These are phyloP conservation scores for Pseudorhiza aurosa DNA, from an alignment of 30 jellyfish, hydroid and myxozoan genomes.

Conservation along the genomic window DNA sequence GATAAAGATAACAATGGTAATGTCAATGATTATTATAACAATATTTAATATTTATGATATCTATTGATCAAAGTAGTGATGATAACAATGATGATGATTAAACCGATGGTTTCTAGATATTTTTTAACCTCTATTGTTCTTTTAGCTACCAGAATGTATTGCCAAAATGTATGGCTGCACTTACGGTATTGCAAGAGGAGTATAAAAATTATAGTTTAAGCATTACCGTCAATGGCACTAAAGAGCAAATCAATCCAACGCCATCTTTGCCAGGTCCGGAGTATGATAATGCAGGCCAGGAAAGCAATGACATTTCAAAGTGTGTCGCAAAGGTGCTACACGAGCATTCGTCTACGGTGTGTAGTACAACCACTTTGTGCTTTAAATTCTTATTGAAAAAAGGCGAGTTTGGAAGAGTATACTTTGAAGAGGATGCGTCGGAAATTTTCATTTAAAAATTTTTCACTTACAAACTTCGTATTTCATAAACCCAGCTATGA, in stretches of 20 bases:
- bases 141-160: slow-evolving; percentile 69
- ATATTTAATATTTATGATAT: too few relatives aligned
- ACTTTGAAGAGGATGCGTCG: too few relatives aligned
- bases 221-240: neutral
- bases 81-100: too few relatives aligned
- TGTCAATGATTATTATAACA: too few relatives aligned
- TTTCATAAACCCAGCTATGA: too few relatives aligned
- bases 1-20: too few relatives aligned
- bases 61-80: too few relatives aligned
- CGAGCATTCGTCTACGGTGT: slow-evolving; percentile 24
- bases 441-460: too few relatives aligned
- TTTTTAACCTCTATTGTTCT: neutral
- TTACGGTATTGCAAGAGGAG: slow-evolving; percentile 50
- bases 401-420: too few relatives aligned
- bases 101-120: neutral
- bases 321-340: slow-evolving; percentile 34
- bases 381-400: too few relatives aligned
- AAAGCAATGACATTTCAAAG: neutral
- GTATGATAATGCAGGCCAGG: neutral
- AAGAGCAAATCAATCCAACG: neutral
- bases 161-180: slow-evolving; percentile 87
- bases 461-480: too few relatives aligned
- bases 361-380: too few relatives aligned
- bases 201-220: slow-evolving; percentile 44
- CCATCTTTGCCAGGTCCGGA: slow-evolving; percentile 8